Percentiles rank a stretch among this genome's conserved stretches.
Conservation (phyloP, 2,888 invertebrate species). For the Nemoura dubitans region DNA sequence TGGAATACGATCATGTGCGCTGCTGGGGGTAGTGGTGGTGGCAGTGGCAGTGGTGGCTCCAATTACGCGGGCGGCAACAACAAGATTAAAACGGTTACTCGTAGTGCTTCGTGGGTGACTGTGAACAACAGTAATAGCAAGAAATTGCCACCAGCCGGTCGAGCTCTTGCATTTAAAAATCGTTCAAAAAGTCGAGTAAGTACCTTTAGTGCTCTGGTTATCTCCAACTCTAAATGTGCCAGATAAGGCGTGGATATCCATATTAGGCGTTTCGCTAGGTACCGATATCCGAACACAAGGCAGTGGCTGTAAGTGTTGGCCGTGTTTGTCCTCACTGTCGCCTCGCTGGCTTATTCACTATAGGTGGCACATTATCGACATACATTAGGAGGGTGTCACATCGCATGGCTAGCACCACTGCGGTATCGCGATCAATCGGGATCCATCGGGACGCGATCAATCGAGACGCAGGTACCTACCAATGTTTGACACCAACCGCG, state of each 20-base stretch:
- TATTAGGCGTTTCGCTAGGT: background rate
- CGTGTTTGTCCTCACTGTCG: background rate
- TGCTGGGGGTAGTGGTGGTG: conserved; percentile 49
- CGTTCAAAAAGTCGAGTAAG: conserved; percentile 40
- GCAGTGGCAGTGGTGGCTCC: conserved; percentile 43
- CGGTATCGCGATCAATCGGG: background rate
- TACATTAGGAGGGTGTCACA: background rate
- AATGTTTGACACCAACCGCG: no score
- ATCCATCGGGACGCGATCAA: no score
- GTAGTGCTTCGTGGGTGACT: conserved; percentile 38
- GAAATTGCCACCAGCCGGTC: conserved; percentile 18
- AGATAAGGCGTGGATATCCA: background rate
- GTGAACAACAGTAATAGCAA: conserved; percentile 23
- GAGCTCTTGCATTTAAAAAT: conserved; percentile 29
- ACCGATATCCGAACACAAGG: background rate
- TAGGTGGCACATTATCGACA: background rate
- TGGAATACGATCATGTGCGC: conserved; percentile 63
- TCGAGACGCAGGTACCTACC: no score
- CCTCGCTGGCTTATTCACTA: no score
- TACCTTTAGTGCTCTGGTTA: background rate
- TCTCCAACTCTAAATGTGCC: background rate
- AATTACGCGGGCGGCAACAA: conserved; percentile 40
- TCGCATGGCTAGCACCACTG: background rate
- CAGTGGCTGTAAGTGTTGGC: background rate
- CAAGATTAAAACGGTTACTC: conserved; percentile 30